Percentiles rank a stretch among this genome's conserved stretches.
phyloP scores from a whole-genome alignment of 2,888 invertebrate species.

The Quadroppia sp. region DNA sequence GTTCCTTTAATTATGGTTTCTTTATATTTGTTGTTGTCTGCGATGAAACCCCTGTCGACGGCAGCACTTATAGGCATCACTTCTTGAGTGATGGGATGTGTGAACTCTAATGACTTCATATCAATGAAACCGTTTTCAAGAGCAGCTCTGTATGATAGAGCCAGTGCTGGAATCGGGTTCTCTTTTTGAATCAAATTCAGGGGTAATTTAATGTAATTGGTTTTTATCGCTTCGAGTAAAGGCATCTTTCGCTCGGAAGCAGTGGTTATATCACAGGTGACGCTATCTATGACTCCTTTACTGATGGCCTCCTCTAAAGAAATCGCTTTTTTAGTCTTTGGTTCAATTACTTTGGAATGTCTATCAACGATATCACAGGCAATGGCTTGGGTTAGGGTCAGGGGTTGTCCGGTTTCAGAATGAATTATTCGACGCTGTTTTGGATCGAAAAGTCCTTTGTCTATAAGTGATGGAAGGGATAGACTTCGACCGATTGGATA shows the following conservation, averaged over 20 bases:
- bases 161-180: constrained; percentile 47
- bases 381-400: constrained; percentile 76
- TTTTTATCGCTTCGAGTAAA: constrained; percentile 47
- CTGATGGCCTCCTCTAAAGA: constrained; percentile 65
- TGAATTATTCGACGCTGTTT: constrained; percentile 71
- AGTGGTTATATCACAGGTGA: constrained; percentile 49
- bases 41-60: constrained; percentile 47
- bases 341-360: constrained; percentile 64
- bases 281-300: constrained; percentile 53
- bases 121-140: constrained; percentile 54
- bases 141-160: constrained; percentile 54
- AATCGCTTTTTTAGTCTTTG: constrained; percentile 62
- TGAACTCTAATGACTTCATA: constrained; percentile 53
- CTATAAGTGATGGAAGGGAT: constrained; percentile 74
- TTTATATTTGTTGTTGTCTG: not conserved
- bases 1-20: not conserved
- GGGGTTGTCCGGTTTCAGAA: constrained; percentile 74
- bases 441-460: constrained; percentile 77
- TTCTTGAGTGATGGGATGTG: constrained; percentile 54
- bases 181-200: constrained; percentile 33
- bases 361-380: constrained; percentile 65
- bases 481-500: constrained; percentile 75
- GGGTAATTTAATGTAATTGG: constrained; percentile 14
- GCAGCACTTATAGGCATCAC: constrained; percentile 53
- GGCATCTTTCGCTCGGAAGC: constrained; percentile 48